Conservation (phyloP, 2,888 invertebrate species). For the Heliconius cydno region DNA sequence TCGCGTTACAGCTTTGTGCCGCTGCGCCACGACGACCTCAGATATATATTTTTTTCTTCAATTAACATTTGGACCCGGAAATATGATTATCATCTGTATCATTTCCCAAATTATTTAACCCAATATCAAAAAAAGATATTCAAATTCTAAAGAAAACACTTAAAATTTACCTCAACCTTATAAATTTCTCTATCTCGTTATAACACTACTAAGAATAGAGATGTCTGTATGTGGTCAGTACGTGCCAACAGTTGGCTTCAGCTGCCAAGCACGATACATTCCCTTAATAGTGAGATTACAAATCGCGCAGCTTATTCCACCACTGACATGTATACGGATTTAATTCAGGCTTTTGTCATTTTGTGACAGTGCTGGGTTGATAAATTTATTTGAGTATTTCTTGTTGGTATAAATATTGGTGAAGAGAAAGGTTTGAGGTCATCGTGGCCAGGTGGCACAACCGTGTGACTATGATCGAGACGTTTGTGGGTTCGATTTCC, state of each 20-base stretch:
- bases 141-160: not conserved
- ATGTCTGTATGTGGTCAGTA: conserved; percentile 48
- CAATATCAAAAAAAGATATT: not conserved
- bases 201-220: conserved; percentile 6
- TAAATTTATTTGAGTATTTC: not conserved
- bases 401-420: too few relatives aligned
- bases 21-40: too few relatives aligned
- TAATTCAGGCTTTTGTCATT: conserved; percentile 37
- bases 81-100: not conserved
- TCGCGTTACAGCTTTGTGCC: too few relatives aligned
- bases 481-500: too few relatives aligned
- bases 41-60: too few relatives aligned
- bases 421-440: too few relatives aligned
- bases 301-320: conserved; percentile 57
- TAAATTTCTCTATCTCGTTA: not conserved
- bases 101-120: not conserved
- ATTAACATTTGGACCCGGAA: too few relatives aligned
- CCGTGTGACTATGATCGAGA: too few relatives aligned
- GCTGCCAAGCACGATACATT: conserved; percentile 65
- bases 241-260: conserved; percentile 58
- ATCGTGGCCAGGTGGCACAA: too few relatives aligned
- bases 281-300: conserved; percentile 70
- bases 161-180: not conserved
- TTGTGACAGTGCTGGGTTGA: not conserved
- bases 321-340: conserved; percentile 34